phyloP scores from a whole-genome alignment of 2,113 vertebrate species.

The Halichoeres trimaculatus region DNA sequence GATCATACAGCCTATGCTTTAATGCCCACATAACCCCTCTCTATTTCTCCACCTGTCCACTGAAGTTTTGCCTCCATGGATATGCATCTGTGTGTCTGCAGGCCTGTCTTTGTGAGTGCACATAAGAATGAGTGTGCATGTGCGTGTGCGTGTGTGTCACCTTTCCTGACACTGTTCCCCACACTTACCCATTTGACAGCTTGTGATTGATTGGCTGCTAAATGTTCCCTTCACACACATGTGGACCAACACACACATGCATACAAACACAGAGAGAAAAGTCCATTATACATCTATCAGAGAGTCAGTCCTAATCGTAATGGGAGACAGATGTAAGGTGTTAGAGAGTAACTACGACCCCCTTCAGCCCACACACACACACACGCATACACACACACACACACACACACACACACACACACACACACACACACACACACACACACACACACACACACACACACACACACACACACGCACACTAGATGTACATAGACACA shows the following conservation, averaged over 20 bases:
- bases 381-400: too few species aligned
- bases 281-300: conserved; percentile 68
- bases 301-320: conserved; percentile 55
- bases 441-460: too few species aligned
- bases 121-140: too few species aligned
- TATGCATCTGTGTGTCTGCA: background rate
- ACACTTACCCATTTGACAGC: conserved; percentile 70
- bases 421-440: too few species aligned
- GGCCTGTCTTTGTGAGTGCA: background rate
- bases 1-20: background rate
- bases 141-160: conserved; percentile 40
- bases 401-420: too few species aligned
- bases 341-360: conserved; percentile 16
- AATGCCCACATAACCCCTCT: conserved; percentile 18
- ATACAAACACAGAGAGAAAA: conserved; percentile 39
- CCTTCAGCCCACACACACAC: too few species aligned
- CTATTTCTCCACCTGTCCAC: background rate
- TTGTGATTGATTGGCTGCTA: conserved; percentile 73
- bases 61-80: conserved; percentile 8
- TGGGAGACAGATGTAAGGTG: conserved; percentile 71
- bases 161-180: conserved; percentile 70
- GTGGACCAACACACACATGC: conserved; percentile 22
- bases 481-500: conserved; percentile 14
- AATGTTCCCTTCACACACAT: conserved; percentile 62
- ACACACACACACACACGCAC: background rate